A percentile compares a stretch with the other conserved stretches of the same genome.
Conservation (phyloP, 2,888 invertebrate genomes). For the Leptinotarsa peninsularis region DNA sequence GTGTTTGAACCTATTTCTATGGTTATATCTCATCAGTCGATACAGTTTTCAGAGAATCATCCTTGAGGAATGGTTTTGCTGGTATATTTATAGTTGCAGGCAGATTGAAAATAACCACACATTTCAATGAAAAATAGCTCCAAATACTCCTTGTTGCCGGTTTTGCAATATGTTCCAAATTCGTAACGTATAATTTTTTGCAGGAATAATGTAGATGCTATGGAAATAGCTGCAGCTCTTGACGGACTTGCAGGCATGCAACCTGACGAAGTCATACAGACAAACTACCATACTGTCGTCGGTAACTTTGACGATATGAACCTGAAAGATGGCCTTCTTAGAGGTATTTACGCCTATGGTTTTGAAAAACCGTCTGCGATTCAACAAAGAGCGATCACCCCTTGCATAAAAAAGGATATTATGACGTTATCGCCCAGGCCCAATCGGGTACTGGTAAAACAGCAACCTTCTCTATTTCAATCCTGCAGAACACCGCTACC, state of each 20-base stretch:
- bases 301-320: constrained; percentile 99
- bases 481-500: constrained; percentile 88
- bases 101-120: too few relatives aligned
- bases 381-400: constrained; percentile 98
- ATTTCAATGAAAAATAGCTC: too few relatives aligned
- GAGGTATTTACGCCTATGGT: constrained; percentile 99
- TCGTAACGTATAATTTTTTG: too few relatives aligned
- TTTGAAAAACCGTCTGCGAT: constrained; percentile 99
- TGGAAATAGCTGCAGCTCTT: constrained; percentile 63
- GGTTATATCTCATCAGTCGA: too few relatives aligned
- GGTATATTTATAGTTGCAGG: too few relatives aligned
- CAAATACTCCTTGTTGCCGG: too few relatives aligned
- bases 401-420: too few relatives aligned
- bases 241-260: constrained; percentile 90
- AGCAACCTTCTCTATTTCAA: constrained; percentile 98
- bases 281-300: constrained; percentile 92
- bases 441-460: constrained; percentile 99
- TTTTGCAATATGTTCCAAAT: too few relatives aligned
- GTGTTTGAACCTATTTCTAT: too few relatives aligned
- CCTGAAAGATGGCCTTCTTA: constrained; percentile 89
- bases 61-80: too few relatives aligned
- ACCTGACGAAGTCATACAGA: constrained; percentile 91
- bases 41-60: too few relatives aligned
- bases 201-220: constrained; percentile 77
- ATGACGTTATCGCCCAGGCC: constrained; percentile 99